Evolutionary conservation across 2,888 invertebrate species (phyloP).

Genomic region (Caenorhabditis japonica): DNA sequence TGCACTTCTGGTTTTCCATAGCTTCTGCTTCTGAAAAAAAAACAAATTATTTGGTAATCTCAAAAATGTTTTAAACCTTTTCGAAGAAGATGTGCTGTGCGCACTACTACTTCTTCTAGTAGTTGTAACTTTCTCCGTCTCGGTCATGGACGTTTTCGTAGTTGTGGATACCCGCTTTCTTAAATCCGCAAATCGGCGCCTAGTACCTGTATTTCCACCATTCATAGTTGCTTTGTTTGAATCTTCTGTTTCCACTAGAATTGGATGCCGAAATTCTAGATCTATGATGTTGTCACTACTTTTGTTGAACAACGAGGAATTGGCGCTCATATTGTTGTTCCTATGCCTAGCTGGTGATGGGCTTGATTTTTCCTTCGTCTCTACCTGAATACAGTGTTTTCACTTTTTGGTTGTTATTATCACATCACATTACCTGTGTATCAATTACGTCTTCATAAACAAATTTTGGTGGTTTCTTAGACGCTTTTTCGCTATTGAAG

Average conservation of each 20-base stretch:
- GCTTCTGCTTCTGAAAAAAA: conserved; percentile 45
- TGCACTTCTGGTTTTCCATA: conserved; percentile 43
- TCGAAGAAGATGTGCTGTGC: conserved; percentile 34
- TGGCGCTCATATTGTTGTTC: neutral
- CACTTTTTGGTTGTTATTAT: neutral
- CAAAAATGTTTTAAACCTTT: conserved; percentile 1
- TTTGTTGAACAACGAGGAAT: conserved; percentile 27
- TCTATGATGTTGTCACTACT: conserved; percentile 56
- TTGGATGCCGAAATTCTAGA: conserved; percentile 53
- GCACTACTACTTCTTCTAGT: conserved; percentile 43
- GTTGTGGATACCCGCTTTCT: conserved; percentile 41
- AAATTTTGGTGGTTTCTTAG: conserved; percentile 19
- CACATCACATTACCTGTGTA: conserved; percentile 14
- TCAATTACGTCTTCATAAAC: conserved; percentile 31
- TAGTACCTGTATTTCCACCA: conserved; percentile 10
- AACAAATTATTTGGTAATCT: neutral
- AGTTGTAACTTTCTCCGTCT: conserved; percentile 43
- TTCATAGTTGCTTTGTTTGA: neutral
- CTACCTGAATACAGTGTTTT: conserved; percentile 25
- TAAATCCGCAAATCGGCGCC: conserved; percentile 48
- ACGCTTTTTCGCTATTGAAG: conserved; percentile 29
- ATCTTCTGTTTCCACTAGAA: conserved; percentile 30
- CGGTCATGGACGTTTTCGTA: conserved; percentile 31
- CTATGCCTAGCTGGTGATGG: conserved; percentile 3
- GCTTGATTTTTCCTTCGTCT: conserved; percentile 17